Evolutionary conservation across 35 echinoderm and acorn worm species (phyloP).

Genomic region (Apostichopus japonicus): DNA sequence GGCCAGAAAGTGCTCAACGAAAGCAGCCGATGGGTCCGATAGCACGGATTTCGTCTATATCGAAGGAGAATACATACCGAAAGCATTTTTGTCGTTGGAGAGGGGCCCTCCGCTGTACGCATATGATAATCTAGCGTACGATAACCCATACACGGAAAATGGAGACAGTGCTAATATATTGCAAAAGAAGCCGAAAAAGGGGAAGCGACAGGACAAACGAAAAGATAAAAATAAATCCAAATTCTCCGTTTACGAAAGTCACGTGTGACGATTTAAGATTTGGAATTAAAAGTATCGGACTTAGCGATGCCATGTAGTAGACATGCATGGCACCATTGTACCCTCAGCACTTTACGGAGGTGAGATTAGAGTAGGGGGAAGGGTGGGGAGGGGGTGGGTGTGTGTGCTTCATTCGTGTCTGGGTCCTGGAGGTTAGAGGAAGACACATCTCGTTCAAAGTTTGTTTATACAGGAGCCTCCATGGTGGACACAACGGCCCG

Average conservation of each 20-base stretch:
- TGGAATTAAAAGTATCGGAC: no score
- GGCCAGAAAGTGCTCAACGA: neutral
- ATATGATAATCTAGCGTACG: slow-evolving; percentile 46
- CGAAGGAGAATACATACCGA: slow-evolving; percentile 16
- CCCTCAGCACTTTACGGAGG: no score
- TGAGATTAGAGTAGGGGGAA: no score
- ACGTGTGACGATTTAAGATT: neutral
- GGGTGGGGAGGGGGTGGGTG: no score
- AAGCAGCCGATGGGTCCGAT: neutral
- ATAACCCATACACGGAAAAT: slow-evolving; percentile 36
- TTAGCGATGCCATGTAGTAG: no score
- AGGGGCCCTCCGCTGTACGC: slow-evolving; percentile 12
- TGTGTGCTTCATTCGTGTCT: no score
- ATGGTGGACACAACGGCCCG: no score
- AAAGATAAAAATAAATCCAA: slow-evolving; percentile 34
- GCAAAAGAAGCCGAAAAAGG: neutral
- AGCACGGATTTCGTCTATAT: slow-evolving; percentile 26
- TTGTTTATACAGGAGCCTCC: no score
- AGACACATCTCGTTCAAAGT: no score
- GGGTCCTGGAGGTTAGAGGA: no score
- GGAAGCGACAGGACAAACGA: neutral
- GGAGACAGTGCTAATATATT: neutral
- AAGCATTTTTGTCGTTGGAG: neutral
- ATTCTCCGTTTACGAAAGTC: slow-evolving; percentile 36
- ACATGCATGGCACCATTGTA: no score